Conservation (phyloP, 2,888 invertebrate species). For the Amiota communis region DNA sequence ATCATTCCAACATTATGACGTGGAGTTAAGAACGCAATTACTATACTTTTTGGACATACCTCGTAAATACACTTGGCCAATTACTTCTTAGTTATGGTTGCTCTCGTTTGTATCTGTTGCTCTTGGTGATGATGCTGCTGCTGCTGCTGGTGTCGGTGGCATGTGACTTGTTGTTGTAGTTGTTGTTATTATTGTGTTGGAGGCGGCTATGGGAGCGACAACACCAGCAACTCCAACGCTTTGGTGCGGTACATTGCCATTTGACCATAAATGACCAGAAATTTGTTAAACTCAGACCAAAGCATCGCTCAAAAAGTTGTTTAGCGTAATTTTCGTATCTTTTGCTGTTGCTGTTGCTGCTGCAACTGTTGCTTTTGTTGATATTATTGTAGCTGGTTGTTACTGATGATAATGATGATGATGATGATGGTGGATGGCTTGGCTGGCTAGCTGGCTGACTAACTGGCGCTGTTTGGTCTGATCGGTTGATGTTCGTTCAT, state of each 20-base stretch:
- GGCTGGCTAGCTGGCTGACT: background rate
- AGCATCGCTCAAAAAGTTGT: constrained; percentile 37
- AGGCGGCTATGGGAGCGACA: constrained; percentile 3
- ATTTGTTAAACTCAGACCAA: constrained; percentile 60
- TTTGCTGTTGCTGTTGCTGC: constrained; percentile 4
- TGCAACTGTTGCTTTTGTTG: constrained; percentile 9
- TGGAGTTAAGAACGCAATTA: too few relatives aligned
- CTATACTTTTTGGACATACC: too few relatives aligned
- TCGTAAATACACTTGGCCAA: constrained; percentile 4
- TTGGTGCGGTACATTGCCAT: constrained; percentile 57
- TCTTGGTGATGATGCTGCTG: constrained; percentile 39
- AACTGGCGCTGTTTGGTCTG: constrained; percentile 4
- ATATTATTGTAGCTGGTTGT: background rate
- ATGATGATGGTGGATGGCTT: too few relatives aligned
- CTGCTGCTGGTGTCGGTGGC: constrained; percentile 51
- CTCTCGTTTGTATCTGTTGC: constrained; percentile 45
- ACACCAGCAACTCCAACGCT: constrained; percentile 12
- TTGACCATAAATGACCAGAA: constrained; percentile 69
- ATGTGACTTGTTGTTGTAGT: background rate
- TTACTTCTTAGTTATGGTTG: constrained; percentile 23
- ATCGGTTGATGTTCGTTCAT: background rate
- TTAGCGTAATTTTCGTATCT: constrained; percentile 29
- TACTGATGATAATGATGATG: background rate
- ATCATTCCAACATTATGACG: too few relatives aligned
- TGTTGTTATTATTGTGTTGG: too few relatives aligned